A percentile compares a stretch with the other conserved stretches of the same genome.
These are phyloP conservation scores for Kuschelorhynchus macadamiae DNA, from an alignment of 2,888 invertebrate genomes.

Conservation along the genomic window DNA sequence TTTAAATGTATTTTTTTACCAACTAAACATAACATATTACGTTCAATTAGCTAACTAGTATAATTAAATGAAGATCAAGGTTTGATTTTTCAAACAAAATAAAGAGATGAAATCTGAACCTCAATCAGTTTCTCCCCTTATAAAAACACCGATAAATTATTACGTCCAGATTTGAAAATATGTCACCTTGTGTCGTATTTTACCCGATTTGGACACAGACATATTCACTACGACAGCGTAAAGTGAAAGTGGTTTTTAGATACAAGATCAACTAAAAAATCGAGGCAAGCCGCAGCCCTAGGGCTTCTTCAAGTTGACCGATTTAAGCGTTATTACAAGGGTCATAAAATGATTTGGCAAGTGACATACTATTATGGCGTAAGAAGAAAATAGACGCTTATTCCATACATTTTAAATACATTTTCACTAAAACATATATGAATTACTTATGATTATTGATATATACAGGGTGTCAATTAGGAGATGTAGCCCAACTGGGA, in stretches of 20 bases:
- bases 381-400: neutral
- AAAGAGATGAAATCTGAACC: neutral
- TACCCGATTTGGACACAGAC: conserved; percentile 43
- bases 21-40: neutral
- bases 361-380: neutral
- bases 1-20: too few species aligned
- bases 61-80: conserved; percentile 4
- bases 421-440: too few species aligned
- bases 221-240: conserved; percentile 29
- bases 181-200: conserved; percentile 45
- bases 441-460: too few species aligned
- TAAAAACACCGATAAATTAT: conserved; percentile 25
- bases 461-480: too few species aligned
- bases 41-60: neutral
- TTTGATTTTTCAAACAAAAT: neutral
- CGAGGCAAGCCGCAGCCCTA: conserved; percentile 43
- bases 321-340: conserved; percentile 13
- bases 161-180: conserved; percentile 35
- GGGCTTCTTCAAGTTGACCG: conserved; percentile 37
- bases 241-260: conserved; percentile 50
- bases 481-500: too few species aligned
- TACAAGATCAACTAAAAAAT: conserved; percentile 29
- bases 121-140: conserved; percentile 29
- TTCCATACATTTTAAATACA: too few species aligned
- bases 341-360: conserved; percentile 13